These are phyloP conservation scores for Drosophila mojavensis DNA, from an alignment of 1,140 invertebrate genomes.

Conservation along the genomic window DNA sequence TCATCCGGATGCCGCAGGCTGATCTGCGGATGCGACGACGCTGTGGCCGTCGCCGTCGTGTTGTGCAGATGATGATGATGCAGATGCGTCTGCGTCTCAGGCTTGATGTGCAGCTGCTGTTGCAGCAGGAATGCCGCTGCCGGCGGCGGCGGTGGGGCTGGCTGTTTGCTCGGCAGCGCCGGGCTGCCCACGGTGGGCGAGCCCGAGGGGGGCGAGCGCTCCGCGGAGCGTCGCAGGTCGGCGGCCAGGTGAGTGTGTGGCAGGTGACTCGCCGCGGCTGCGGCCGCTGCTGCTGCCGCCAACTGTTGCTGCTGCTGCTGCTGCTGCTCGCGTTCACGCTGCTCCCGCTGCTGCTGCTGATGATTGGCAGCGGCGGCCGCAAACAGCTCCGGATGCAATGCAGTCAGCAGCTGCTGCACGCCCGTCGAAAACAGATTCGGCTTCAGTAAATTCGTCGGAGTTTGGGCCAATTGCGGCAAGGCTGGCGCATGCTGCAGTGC, in stretches of 20 bases:
- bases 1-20: slow-evolving; percentile 73
- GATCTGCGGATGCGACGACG: slow-evolving; percentile 62
- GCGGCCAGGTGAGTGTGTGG: slow-evolving; percentile 63
- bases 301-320: slow-evolving; percentile 37
- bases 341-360: slow-evolving; percentile 71
- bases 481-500: slow-evolving; percentile 67
- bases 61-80: slow-evolving; percentile 58
- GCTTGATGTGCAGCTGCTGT: slow-evolving; percentile 78
- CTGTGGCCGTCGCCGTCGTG: slow-evolving; percentile 22
- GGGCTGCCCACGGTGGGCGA: slow-evolving; percentile 60
- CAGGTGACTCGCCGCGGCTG: slow-evolving; percentile 51
- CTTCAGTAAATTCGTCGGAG: slow-evolving; percentile 82
- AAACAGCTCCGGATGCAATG: slow-evolving; percentile 80
- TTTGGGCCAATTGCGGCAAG: slow-evolving; percentile 72
- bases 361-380: slow-evolving; percentile 79
- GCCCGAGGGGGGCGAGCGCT: slow-evolving; percentile 51
- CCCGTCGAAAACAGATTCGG: slow-evolving; percentile 80
- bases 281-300: slow-evolving; percentile 36
- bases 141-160: slow-evolving; percentile 48
- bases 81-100: slow-evolving; percentile 75
- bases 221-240: slow-evolving; percentile 66
- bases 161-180: slow-evolving; percentile 55
- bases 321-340: slow-evolving; percentile 41
- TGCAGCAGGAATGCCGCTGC: slow-evolving; percentile 74
- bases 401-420: slow-evolving; percentile 81